Percentiles rank a stretch among this genome's conserved stretches.
These are phyloP conservation scores for Alosa alosa DNA, from an alignment of 2,113 vertebrate species.

Conservation along the genomic window DNA sequence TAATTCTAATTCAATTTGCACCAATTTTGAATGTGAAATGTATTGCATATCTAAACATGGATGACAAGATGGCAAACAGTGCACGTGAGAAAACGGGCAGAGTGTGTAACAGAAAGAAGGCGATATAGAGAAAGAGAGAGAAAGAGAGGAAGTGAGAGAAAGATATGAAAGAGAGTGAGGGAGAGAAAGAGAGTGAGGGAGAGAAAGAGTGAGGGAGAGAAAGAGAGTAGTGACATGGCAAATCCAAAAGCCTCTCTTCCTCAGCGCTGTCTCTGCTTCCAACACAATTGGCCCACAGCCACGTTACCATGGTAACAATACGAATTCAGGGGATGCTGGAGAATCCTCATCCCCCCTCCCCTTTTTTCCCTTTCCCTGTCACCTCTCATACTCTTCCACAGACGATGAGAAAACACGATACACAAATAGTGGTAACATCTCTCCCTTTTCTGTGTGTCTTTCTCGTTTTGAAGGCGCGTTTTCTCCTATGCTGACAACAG, in stretches of 20 bases:
- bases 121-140: neutral
- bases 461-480: neutral
- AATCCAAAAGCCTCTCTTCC: conserved; percentile 34
- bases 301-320: conserved; percentile 56
- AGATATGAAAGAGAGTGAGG: neutral
- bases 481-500: neutral
- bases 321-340: conserved; percentile 41
- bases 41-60: neutral
- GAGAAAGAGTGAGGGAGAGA: neutral
- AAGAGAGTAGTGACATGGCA: conserved; percentile 23
- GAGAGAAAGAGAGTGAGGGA: neutral
- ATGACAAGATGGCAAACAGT: neutral
- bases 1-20: neutral
- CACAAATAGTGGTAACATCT: conserved; percentile 12
- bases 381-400: conserved; percentile 21
- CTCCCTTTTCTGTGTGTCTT: neutral
- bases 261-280: conserved; percentile 40
- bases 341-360: conserved; percentile 39
- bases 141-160: neutral
- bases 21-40: neutral
- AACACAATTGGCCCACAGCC: conserved; percentile 47
- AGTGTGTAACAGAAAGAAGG: neutral
- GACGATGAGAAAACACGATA: conserved; percentile 30
- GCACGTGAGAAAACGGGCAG: neutral
- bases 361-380: conserved; percentile 25